Percentiles rank a stretch among this genome's conserved stretches.
phyloP scores from a whole-genome alignment of 2,888 invertebrate genomes.

The Branchinecta sandiegonensis region DNA sequence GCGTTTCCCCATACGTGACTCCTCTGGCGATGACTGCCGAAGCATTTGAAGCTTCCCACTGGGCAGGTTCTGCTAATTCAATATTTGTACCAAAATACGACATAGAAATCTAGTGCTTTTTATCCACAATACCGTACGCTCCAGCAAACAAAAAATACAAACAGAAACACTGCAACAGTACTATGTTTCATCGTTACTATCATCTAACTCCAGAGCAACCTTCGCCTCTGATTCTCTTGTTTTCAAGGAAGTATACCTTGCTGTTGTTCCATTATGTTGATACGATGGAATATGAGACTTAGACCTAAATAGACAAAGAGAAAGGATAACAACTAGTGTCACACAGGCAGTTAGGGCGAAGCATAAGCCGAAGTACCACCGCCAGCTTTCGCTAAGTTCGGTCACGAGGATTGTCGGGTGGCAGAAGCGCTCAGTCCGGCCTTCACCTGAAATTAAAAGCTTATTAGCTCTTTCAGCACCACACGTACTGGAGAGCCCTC shows the following conservation, averaged over 20 bases:
- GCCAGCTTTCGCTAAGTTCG: conserved; percentile 16
- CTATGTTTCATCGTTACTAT: conserved; percentile 15
- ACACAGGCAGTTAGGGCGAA: conserved; percentile 21
- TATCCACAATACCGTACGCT: neutral
- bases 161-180: neutral
- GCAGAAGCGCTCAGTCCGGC: conserved; percentile 21
- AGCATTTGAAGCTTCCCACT: too few species aligned
- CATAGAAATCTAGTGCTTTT: too few species aligned
- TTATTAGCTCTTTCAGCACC: neutral
- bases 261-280: neutral
- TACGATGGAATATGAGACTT: conserved; percentile 5
- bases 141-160: neutral
- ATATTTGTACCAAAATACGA: too few species aligned
- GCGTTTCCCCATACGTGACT: too few species aligned
- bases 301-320: neutral
- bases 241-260: conserved; percentile 6
- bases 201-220: neutral
- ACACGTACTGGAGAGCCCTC: too few species aligned
- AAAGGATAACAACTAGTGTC: conserved; percentile 18
- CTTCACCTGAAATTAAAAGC: conserved; percentile 10
- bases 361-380: conserved; percentile 21
- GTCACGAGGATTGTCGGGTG: conserved; percentile 20
- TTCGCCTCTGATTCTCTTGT: neutral
- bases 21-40: too few species aligned
- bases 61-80: too few species aligned